phyloP scores from a whole-genome alignment of 2,113 vertebrate species.

The Macquaria australasica region DNA sequence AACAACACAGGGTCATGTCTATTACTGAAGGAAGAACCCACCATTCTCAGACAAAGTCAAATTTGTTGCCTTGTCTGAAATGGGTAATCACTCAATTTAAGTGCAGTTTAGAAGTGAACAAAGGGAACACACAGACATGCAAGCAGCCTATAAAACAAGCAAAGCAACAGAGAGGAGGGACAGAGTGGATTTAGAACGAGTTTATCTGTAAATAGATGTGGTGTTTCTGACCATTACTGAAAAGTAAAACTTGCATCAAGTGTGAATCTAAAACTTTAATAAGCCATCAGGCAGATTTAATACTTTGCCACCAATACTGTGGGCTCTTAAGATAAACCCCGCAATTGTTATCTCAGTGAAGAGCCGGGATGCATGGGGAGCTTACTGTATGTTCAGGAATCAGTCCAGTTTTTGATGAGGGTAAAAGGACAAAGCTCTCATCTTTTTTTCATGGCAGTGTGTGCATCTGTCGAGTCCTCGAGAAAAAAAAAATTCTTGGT shows the following conservation, averaged over 20 bases:
- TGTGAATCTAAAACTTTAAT: constrained; percentile 58
- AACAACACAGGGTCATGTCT: constrained; percentile 21
- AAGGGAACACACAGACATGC: constrained; percentile 18
- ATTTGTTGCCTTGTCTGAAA: constrained; percentile 47
- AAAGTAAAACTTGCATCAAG: constrained; percentile 48
- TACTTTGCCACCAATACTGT: constrained; percentile 42
- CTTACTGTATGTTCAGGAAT: constrained; percentile 31
- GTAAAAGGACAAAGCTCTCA: constrained; percentile 58
- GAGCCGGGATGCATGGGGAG: constrained; percentile 14
- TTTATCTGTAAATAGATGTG: constrained; percentile 37
- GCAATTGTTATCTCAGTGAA: constrained; percentile 38
- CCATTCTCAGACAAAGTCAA: constrained; percentile 47
- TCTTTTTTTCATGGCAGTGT: constrained; percentile 67
- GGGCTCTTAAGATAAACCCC: constrained; percentile 56
- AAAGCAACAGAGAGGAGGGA: constrained; percentile 2
- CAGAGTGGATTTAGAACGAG: not conserved
- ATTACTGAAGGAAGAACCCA: constrained; percentile 13
- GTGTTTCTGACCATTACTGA: constrained; percentile 30
- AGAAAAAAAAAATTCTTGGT: constrained; percentile 23
- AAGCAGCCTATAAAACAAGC: constrained; percentile 43
- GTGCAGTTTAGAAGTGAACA: constrained; percentile 39
- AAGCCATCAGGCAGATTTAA: constrained; percentile 58
- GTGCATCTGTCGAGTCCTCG: constrained; percentile 41
- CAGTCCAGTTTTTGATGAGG: constrained; percentile 66
- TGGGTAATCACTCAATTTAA: constrained; percentile 57